These are phyloP conservation scores for Bombus consobrinus DNA, from an alignment of 1,140 invertebrate genomes.

Conservation along the genomic window DNA sequence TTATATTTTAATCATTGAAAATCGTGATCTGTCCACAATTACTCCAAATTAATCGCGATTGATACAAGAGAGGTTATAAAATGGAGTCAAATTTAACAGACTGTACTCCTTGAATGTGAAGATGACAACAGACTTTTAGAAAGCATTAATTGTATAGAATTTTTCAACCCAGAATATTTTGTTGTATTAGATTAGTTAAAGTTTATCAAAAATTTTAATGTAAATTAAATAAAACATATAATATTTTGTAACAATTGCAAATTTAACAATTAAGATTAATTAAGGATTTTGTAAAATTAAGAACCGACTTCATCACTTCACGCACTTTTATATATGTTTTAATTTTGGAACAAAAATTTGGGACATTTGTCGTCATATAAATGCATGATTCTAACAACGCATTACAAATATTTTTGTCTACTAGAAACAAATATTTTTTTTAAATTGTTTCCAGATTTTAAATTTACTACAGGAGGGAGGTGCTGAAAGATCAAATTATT, in stretches of 20 bases:
- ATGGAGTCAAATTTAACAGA: constrained; percentile 42
- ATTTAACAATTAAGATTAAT: not conserved
- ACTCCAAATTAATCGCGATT: not conserved
- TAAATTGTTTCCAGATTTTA: constrained; percentile 86
- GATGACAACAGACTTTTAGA: not conserved
- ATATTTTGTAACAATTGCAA: not conserved
- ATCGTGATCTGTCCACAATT: not conserved
- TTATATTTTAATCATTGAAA: not conserved
- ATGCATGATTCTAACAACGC: not conserved
- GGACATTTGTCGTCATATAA: not conserved
- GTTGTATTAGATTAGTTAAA: not conserved
- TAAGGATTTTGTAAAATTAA: no score
- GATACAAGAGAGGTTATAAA: constrained; percentile 41
- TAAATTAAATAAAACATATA: not conserved
- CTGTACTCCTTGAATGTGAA: not conserved
- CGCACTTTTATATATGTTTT: not conserved
- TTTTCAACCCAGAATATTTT: not conserved
- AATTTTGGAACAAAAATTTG: no score
- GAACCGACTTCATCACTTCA: not conserved
- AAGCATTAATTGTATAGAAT: not conserved
- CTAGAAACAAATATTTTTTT: not conserved
- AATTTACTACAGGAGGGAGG: constrained; percentile 90
- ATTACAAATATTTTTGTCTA: not conserved
- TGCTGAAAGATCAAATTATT: constrained; percentile 92
- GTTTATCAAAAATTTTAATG: no score